Evolutionary conservation across 2,797 vertebrate species (phyloP), one percentile per base, ranked within the genome.

Genomic region (Argentina silus): DNA sequence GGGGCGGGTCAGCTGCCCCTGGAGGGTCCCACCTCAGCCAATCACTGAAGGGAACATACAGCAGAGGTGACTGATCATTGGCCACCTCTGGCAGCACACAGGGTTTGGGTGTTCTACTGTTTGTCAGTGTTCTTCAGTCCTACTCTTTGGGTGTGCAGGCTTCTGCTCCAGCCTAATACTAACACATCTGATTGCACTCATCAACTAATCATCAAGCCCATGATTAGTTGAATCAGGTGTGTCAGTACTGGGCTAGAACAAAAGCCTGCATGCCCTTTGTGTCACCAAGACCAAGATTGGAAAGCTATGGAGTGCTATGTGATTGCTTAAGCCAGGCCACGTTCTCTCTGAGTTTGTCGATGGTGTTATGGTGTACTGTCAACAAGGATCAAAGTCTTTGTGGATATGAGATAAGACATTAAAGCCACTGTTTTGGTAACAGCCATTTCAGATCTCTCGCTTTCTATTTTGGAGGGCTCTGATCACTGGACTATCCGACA

Each of bases 1-100:
- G 72, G 92, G 97, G 81, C 92, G 95, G 81, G 76, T 95, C 71
- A 95, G 81, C 83, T 98, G 97, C 77, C 97, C 97, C 0, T 98
- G 97, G 97, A 95, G 93, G 87, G 86, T 95, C 9, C 90, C 95
- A 0, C 95, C 97, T 15, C 94, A 97, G 91, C 90, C 93, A 79
- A 96, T 98, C 90, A 93, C 95, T 69, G 84, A 86, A 67, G 91
- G 87, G 83, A 98, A 98, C 80, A 48, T 98, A 81, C 91, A 95
- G 42, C 91, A 92, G 83, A 95, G 95, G 95, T 96, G 90, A 70
- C 19, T 9, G 43, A 23, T 19, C 15, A 17, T 7, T 48, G 47
- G 47, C 27, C 27, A 36, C 27, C 27, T 36, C 27, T 36, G 27
- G 27, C 27, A 36, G 27, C 27, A 56, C 53, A 56, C n/a, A 48